These are phyloP conservation scores for Sebastolobus altivelis DNA, from an alignment of 2,797 vertebrate species.

Conservation along the genomic window DNA sequence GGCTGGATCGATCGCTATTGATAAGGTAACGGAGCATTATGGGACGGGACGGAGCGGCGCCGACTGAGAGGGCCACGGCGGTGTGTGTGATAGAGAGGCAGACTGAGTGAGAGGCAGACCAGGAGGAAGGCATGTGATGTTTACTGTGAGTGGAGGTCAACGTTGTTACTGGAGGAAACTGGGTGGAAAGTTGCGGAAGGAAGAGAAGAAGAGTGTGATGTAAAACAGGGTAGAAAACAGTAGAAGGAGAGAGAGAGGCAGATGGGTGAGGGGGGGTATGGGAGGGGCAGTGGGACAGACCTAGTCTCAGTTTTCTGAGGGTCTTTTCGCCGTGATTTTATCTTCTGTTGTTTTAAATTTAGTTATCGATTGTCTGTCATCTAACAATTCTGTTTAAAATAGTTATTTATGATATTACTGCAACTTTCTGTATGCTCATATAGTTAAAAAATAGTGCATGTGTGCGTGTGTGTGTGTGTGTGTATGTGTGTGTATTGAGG, in stretches of 20 bases:
- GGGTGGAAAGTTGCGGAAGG: conserved; percentile 50
- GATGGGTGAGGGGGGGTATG: conserved; percentile 60
- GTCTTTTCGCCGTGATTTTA: conserved; percentile 5
- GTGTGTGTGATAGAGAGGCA: background rate
- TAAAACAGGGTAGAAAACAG: conserved; percentile 46
- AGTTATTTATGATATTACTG: background rate
- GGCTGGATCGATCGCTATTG: conserved; percentile 63
- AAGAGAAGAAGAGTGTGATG: conserved; percentile 43
- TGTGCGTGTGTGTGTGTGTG: conserved; percentile 24
- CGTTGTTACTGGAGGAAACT: conserved; percentile 53
- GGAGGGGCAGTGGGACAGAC: conserved; percentile 60
- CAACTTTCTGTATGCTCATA: background rate
- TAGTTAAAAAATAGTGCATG: conserved; percentile 1
- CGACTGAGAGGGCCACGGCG: conserved; percentile 15
- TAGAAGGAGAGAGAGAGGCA: conserved; percentile 31
- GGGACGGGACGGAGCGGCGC: background rate
- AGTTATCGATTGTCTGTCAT: background rate
- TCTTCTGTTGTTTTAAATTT: background rate
- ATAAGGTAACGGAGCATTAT: conserved; percentile 71
- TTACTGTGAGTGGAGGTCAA: background rate
- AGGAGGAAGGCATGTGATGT: background rate
- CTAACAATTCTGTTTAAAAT: background rate
- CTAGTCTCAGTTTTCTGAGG: conserved; percentile 19
- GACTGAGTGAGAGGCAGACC: background rate
- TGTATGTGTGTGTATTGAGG: conserved; percentile 53